These are phyloP conservation scores for Entosphenus tridentatus DNA, from an alignment of 2,113 vertebrate genomes.

Conservation along the genomic window DNA sequence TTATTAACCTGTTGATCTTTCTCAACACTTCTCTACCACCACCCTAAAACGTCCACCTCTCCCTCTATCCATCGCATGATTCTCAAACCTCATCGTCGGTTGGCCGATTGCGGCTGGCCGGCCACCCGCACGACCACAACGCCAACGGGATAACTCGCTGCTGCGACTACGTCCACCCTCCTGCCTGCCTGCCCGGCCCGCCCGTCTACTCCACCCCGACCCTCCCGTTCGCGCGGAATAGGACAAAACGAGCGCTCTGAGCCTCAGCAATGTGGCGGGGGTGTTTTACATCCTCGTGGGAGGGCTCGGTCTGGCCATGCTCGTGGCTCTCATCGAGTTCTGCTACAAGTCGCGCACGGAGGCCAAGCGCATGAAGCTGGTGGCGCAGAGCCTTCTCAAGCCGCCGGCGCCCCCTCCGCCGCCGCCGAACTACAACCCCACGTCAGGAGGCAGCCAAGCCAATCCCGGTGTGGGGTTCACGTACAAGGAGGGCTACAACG, in stretches of 20 bases:
- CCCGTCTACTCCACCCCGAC: background rate
- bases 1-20: no score
- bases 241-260: constrained; percentile 99
- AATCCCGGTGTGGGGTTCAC: constrained; percentile 19
- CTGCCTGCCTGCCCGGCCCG: background rate
- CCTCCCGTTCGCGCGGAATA: constrained; percentile 22
- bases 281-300: constrained; percentile 99
- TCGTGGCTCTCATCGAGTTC: constrained; percentile 99
- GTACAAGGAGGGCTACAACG: constrained; percentile 99
- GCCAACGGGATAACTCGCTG: no score
- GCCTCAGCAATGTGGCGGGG: constrained; percentile 96
- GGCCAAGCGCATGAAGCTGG: constrained; percentile 99
- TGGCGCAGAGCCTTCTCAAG: constrained; percentile 14
- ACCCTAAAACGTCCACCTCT: no score
- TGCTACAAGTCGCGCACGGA: constrained; percentile 99
- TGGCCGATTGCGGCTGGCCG: no score
- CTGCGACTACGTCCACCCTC: no score
- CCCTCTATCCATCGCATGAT: no score
- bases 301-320: constrained; percentile 95
- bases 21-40: no score
- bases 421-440: background rate
- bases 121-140: no score
- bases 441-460: background rate
- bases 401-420: constrained; percentile 1
- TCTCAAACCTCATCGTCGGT: no score